These are phyloP conservation scores for Sinelater perroti DNA, from an alignment of 2,888 invertebrate genomes.

Conservation along the genomic window DNA sequence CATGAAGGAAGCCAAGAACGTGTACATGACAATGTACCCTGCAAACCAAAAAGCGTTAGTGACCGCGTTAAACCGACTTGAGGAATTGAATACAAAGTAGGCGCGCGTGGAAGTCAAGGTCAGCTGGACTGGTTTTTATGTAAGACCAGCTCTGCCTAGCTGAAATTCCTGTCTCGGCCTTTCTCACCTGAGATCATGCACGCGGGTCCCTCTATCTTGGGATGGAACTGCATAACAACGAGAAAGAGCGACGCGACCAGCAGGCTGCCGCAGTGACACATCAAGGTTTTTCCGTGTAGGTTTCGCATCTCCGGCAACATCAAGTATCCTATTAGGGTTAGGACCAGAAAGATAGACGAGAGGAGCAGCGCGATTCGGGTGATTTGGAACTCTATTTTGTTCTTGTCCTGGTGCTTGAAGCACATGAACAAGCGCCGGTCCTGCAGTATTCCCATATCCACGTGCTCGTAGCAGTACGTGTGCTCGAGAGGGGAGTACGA, in stretches of 20 bases:
- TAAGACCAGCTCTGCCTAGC: not conserved
- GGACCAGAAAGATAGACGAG: conserved; percentile 71
- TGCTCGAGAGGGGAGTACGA: conserved; percentile 11
- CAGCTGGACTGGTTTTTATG: too few species aligned
- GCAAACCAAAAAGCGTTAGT: conserved; percentile 52
- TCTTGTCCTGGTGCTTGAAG: conserved; percentile 15
- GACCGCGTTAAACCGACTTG: too few species aligned
- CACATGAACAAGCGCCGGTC: conserved; percentile 24
- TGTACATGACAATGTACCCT: conserved; percentile 75
- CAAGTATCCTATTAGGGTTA: conserved; percentile 73
- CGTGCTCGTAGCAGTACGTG: conserved; percentile 29
- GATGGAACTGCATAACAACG: conserved; percentile 27
- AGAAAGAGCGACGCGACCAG: conserved; percentile 72
- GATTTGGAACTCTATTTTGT: conserved; percentile 22
- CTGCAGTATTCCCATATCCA: conserved; percentile 4
- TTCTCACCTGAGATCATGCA: conserved; percentile 26
- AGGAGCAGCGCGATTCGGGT: conserved; percentile 60
- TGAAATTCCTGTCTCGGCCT: not conserved
- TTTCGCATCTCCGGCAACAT: conserved; percentile 73
- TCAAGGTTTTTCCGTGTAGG: conserved; percentile 77
- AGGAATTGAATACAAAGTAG: too few species aligned
- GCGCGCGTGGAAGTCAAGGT: too few species aligned
- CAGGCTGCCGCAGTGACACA: conserved; percentile 74
- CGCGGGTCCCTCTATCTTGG: not conserved
- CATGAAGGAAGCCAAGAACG: conserved; percentile 74